phyloP scores from a whole-genome alignment of 2,113 vertebrate species.

The Pedetes capensis region DNA sequence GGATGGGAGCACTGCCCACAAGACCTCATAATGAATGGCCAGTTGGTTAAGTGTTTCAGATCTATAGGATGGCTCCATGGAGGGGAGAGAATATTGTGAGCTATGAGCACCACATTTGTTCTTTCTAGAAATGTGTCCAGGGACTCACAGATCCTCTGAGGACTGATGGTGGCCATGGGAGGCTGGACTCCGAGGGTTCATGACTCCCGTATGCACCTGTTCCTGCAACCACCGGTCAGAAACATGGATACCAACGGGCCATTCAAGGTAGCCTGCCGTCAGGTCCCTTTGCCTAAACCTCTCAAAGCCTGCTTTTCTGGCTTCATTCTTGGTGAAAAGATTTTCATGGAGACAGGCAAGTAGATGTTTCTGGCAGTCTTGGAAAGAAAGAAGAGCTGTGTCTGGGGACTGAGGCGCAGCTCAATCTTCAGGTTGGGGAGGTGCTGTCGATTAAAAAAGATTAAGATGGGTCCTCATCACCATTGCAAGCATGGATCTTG shows the following conservation, averaged over 20 bases:
- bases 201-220: neutral
- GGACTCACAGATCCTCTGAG: neutral
- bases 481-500: neutral
- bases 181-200: neutral
- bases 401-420: neutral
- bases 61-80: neutral
- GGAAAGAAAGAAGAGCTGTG: neutral
- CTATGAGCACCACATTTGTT: neutral
- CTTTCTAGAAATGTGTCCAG: neutral
- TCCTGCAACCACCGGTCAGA: neutral
- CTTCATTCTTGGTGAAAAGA: neutral
- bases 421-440: neutral
- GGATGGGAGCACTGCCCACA: neutral
- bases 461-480: neutral
- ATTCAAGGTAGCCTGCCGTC: neutral
- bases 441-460: neutral
- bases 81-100: neutral
- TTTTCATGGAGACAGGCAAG: neutral
- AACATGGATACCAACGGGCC: neutral
- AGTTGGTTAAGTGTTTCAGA: conserved; percentile 3
- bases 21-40: neutral
- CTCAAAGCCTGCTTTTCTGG: neutral
- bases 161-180: neutral
- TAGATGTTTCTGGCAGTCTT: neutral
- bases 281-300: neutral